Conservation (phyloP, 2,888 invertebrate species). For the Ryuthela nishihirai region DNA sequence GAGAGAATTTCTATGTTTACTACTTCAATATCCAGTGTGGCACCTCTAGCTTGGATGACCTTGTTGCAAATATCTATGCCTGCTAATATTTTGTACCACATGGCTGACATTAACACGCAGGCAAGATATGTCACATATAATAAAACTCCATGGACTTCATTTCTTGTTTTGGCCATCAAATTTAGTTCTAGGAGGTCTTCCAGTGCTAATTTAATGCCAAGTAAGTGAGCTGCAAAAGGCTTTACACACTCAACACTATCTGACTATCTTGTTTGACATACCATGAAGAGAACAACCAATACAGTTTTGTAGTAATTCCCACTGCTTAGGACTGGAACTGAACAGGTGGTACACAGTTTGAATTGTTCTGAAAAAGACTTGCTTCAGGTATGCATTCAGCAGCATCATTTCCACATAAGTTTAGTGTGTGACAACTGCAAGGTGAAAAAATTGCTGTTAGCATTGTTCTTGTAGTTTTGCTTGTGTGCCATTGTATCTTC, state of each 20-base stretch:
- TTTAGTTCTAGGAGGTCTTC: too few species aligned
- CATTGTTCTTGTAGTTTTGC: background rate
- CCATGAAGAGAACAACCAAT: background rate
- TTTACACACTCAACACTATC: slow-evolving; percentile 1
- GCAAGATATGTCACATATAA: background rate
- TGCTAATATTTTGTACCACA: slow-evolving; percentile 1
- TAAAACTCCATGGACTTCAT: background rate
- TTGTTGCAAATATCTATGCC: too few species aligned
- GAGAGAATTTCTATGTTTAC: background rate
- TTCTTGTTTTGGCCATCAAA: too few species aligned
- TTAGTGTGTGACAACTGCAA: background rate
- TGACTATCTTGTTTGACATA: slow-evolving; percentile 2
- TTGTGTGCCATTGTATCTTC: slow-evolving; percentile 19
- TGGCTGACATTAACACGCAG: background rate
- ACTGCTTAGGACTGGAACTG: slow-evolving; percentile 3
- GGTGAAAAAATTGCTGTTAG: background rate
- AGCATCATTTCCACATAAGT: slow-evolving; percentile 2
- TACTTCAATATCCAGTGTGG: background rate
- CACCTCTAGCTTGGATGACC: background rate
- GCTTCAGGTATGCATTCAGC: slow-evolving; percentile 2
- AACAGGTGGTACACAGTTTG: slow-evolving; percentile 6
- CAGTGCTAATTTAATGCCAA: background rate
- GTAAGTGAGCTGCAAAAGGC: background rate
- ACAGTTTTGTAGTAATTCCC: background rate
- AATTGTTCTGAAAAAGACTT: slow-evolving; percentile 1